Conservation (phyloP, 2,113 vertebrate genomes). For the Hiodon tergisus region DNA sequence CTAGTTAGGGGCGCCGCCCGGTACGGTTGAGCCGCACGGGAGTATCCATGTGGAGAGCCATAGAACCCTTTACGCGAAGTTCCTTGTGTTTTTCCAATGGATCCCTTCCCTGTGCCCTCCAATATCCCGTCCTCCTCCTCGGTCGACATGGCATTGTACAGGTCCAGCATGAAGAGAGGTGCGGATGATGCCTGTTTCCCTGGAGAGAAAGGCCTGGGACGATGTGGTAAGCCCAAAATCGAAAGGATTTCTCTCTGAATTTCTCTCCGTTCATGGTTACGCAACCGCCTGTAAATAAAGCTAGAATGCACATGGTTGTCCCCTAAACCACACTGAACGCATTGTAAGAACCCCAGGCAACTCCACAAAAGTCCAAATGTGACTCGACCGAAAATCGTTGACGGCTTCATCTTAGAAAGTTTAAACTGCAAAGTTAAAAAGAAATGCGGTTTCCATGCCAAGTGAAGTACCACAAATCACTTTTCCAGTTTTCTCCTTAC, state of each 20-base stretch:
- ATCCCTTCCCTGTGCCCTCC: conserved; percentile 66
- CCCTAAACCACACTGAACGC: conserved; percentile 75
- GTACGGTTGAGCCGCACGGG: conserved; percentile 74
- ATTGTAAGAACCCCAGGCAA: conserved; percentile 76
- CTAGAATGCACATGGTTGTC: conserved; percentile 98
- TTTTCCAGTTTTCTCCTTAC: not conserved
- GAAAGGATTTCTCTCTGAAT: conserved; percentile 99
- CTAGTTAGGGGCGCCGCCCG: conserved; percentile 64
- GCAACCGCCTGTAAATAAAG: conserved; percentile 96
- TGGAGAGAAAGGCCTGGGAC: conserved; percentile 92
- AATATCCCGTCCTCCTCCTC: conserved; percentile 77
- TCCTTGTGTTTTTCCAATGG: conserved; percentile 68
- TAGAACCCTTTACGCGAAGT: conserved; percentile 71
- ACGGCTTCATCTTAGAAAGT: conserved; percentile 69
- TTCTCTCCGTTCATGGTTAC: conserved; percentile 94
- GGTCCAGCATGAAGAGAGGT: conserved; percentile 97
- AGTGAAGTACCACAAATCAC: conserved; percentile 18
- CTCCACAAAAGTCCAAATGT: conserved; percentile 81
- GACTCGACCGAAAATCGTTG: conserved; percentile 62
- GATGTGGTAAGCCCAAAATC: conserved; percentile 94
- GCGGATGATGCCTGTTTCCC: conserved; percentile 93
- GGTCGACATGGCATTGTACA: conserved; percentile 94
- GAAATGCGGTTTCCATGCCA: conserved; percentile 7
- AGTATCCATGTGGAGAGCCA: conserved; percentile 76
- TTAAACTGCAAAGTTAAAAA: not conserved